These are phyloP conservation scores for Drosophila funebris DNA, from an alignment of 1,140 invertebrate genomes.

Conservation along the genomic window DNA sequence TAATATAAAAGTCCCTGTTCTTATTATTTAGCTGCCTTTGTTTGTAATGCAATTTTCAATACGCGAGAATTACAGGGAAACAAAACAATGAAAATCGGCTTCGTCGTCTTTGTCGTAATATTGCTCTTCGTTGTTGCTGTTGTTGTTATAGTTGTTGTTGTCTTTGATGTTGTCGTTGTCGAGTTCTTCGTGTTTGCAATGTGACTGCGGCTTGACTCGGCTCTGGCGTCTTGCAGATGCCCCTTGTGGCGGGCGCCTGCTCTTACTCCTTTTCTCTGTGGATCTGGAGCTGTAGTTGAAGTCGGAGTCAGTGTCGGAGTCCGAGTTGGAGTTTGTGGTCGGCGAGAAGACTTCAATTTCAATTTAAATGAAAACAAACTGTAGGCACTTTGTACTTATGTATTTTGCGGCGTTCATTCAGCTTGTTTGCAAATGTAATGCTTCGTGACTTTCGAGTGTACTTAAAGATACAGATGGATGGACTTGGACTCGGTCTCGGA, in stretches of 20 bases:
- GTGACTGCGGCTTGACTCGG: conserved; percentile 62
- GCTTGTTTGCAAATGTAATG: conserved; percentile 81
- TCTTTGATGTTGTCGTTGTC: background rate
- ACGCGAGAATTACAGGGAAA: conserved; percentile 75
- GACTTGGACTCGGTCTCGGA: conserved; percentile 29
- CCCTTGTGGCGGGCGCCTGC: conserved; percentile 27
- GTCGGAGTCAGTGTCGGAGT: conserved; percentile 19
- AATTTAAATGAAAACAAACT: conserved; percentile 82
- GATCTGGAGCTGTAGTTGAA: conserved; percentile 1
- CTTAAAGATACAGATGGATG: conserved; percentile 79
- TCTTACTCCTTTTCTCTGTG: conserved; percentile 1
- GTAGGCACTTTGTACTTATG: conserved; percentile 80
- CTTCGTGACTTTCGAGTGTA: conserved; percentile 78
- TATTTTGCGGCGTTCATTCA: conserved; percentile 76
- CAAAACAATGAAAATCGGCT: conserved; percentile 76
- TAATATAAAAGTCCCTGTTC: background rate
- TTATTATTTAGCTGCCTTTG: conserved; percentile 61
- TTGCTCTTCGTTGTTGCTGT: background rate
- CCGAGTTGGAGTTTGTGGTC: conserved; percentile 17
- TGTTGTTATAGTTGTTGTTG: background rate
- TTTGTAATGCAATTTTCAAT: conserved; percentile 82
- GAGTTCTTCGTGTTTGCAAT: conserved; percentile 54
- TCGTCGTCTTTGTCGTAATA: conserved; percentile 26
- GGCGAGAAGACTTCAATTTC: conserved; percentile 71
- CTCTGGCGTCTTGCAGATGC: conserved; percentile 51